Evolutionary conservation across 35 echinoderm and acorn worm genomes (phyloP).

Genomic region (Nesometra sesokonis): DNA sequence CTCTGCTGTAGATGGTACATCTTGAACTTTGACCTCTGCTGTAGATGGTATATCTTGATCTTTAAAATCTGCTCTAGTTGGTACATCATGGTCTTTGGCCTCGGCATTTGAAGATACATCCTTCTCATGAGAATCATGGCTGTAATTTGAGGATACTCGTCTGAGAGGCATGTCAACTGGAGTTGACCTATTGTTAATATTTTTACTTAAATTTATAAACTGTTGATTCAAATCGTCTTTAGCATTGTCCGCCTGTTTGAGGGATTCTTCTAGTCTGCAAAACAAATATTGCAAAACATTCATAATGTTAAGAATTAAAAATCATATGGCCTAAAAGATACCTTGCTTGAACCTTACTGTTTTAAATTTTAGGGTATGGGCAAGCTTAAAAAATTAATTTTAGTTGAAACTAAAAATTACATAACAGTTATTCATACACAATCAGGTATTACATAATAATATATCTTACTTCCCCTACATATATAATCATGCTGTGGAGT

Average conservation of each 20-base stretch:
- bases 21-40: not conserved
- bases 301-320: too few species aligned
- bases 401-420: too few species aligned
- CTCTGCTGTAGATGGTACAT: not conserved
- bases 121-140: not conserved
- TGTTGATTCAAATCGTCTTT: not conserved
- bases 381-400: too few species aligned
- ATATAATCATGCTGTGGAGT: too few species aligned
- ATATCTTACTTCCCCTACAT: too few species aligned
- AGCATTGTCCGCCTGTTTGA: not conserved
- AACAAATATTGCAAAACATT: too few species aligned
- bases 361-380: too few species aligned
- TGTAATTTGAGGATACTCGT: not conserved
- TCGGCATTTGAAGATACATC: not conserved
- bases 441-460: too few species aligned
- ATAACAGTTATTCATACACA: too few species aligned
- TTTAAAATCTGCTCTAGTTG: not conserved
- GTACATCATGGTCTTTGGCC: not conserved
- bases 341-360: too few species aligned
- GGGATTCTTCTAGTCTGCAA: not conserved
- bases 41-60: not conserved
- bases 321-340: too few species aligned
- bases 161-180: not conserved
- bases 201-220: not conserved
- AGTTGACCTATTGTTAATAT: not conserved